A percentile compares a stretch with the other conserved stretches of the same genome.
Conservation (phyloP, 2,888 invertebrate species). For the Drosophila fulvimacula region DNA sequence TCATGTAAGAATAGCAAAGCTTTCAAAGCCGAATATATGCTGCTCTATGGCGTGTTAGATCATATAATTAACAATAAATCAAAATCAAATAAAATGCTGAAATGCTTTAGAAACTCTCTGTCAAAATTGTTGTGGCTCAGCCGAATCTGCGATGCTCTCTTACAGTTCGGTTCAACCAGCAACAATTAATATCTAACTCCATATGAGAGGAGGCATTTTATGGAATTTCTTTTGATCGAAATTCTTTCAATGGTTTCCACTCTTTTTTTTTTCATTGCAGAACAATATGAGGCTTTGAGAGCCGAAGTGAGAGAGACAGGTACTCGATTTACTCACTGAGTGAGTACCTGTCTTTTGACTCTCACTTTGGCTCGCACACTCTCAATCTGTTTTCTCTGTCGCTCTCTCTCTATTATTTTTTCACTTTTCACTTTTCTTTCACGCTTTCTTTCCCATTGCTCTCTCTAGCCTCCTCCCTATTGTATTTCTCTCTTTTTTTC, state of each 20-base stretch:
- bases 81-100: not conserved
- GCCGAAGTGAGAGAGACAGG: too few species aligned
- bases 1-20: not conserved
- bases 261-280: too few species aligned
- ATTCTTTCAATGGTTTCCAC: not conserved
- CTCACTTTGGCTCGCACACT: not conserved
- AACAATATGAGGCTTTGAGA: too few species aligned
- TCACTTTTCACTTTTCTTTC: not conserved
- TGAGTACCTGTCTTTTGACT: too few species aligned
- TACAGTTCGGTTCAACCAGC: not conserved
- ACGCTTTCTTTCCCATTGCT: not conserved
- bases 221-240: not conserved
- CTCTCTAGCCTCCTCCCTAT: not conserved
- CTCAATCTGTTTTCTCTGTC: not conserved
- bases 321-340: too few species aligned
- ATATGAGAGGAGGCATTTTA: too few species aligned
- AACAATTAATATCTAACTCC: too few species aligned
- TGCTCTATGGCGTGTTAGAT: constrained; percentile 1
- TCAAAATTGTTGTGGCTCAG: not conserved
- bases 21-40: not conserved
- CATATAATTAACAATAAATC: too few species aligned
- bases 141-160: not conserved
- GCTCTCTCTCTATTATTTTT: not conserved
- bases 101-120: not conserved
- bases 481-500: not conserved